These are phyloP conservation scores for Cepphus grylle DNA, from an alignment of 2,113 vertebrate genomes.

Conservation along the genomic window DNA sequence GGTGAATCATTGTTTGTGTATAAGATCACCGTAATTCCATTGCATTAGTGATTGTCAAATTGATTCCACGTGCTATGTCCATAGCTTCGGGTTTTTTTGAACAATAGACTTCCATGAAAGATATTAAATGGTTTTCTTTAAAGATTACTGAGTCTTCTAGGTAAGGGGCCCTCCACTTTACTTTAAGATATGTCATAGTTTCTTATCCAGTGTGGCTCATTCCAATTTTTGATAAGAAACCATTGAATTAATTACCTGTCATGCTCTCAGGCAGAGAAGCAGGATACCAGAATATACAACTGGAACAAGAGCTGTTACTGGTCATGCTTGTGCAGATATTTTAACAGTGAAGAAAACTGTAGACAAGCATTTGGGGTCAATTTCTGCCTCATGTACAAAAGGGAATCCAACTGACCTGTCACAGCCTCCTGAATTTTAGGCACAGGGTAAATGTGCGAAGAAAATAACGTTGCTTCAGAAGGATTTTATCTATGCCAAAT, in stretches of 20 bases:
- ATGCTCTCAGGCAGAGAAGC: neutral
- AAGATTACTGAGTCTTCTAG: conserved; percentile 5
- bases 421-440: neutral
- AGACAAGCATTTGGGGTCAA: neutral
- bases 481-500: neutral
- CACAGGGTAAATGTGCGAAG: neutral
- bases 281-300: neutral
- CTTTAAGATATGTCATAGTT: neutral
- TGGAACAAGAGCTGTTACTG: conserved; percentile 7
- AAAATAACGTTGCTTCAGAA: neutral
- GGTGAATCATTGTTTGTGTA: conserved; percentile 67
- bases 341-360: neutral
- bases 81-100: conserved; percentile 28
- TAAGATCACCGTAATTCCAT: conserved; percentile 60
- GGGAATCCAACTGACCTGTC: neutral
- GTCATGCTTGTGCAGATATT: neutral
- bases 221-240: neutral
- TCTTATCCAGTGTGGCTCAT: conserved; percentile 8
- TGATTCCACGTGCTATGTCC: conserved; percentile 60
- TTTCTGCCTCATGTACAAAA: neutral
- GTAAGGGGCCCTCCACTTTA: neutral
- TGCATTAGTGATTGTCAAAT: conserved; percentile 71
- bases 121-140: conserved; percentile 54
- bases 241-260: neutral
- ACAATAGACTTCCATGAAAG: neutral